A percentile compares a stretch with the other conserved stretches of the same genome.
Conservation (phyloP, 2,797 vertebrate species). For the Loriculus beryllinus region DNA sequence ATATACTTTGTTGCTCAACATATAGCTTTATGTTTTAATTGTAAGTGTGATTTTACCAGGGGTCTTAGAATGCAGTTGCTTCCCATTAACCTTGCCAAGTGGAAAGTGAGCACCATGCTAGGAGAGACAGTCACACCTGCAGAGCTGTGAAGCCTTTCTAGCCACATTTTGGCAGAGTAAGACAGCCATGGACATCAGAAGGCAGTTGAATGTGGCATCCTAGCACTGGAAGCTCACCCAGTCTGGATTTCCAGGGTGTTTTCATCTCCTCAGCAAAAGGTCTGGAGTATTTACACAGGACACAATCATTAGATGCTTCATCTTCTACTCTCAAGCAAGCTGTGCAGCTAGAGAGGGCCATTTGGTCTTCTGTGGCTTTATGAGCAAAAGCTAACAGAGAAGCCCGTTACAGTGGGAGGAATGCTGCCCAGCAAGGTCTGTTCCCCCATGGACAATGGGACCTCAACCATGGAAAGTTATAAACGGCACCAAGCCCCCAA, state of each 20-base stretch:
- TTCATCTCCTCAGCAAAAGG: background rate
- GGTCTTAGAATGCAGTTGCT: background rate
- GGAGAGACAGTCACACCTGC: background rate
- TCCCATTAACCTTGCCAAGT: background rate
- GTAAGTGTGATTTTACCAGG: background rate
- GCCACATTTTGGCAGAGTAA: background rate
- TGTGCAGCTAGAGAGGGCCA: background rate
- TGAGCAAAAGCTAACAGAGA: background rate
- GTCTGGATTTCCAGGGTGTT: background rate
- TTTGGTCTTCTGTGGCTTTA: background rate
- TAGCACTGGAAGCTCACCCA: background rate
- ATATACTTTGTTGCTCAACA: background rate
- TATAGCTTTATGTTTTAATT: background rate
- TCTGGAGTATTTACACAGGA: background rate
- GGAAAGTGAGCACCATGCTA: background rate
- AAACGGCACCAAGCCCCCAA: background rate
- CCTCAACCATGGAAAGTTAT: background rate
- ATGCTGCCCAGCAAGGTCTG: fast-evolving
- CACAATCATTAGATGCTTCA: background rate
- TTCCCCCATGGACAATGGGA: background rate
- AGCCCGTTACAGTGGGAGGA: background rate
- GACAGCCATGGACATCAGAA: background rate
- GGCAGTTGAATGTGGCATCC: background rate
- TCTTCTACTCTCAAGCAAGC: background rate
- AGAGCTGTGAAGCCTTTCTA: background rate